Percentiles rank a stretch among this genome's conserved stretches.
phyloP scores from a whole-genome alignment of 2,113 vertebrate species.

The Arothron firmamentum region DNA sequence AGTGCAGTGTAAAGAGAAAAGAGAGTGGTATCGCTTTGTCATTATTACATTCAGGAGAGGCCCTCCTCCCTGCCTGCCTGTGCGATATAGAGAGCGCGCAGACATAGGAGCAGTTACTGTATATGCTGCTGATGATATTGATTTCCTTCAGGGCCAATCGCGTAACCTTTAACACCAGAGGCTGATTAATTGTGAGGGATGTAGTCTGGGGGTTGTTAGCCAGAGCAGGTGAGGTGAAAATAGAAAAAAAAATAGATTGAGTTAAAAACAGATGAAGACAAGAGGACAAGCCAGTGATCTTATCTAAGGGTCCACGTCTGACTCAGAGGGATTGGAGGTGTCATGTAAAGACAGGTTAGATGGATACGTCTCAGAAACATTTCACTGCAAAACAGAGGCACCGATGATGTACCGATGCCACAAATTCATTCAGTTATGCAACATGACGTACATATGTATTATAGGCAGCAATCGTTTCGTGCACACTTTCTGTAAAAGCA shows the following conservation, averaged over 20 bases:
- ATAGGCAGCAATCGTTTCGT: constrained; percentile 24
- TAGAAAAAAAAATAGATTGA: constrained; percentile 33
- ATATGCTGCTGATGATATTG: constrained; percentile 54
- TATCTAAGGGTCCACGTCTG: constrained; percentile 30
- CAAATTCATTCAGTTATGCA: constrained; percentile 9
- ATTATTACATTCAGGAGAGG: constrained; percentile 11
- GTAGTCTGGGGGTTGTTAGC: constrained; percentile 29
- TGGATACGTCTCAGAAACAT: constrained; percentile 35
- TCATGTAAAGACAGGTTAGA: constrained; percentile 24
- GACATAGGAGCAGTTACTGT: constrained; percentile 34
- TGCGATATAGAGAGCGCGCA: constrained; percentile 38
- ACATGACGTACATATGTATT: not conserved
- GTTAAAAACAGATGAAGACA: constrained; percentile 34
- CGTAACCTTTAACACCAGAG: constrained; percentile 66
- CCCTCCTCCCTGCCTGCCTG: constrained; percentile 7
- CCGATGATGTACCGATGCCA: constrained; percentile 16
- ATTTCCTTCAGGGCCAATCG: constrained; percentile 72
- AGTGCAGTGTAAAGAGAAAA: constrained; percentile 2
- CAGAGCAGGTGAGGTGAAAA: constrained; percentile 14
- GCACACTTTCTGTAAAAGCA: constrained; percentile 5
- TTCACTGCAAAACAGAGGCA: constrained; percentile 19
- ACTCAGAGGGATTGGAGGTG: constrained; percentile 42
- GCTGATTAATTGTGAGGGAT: constrained; percentile 58
- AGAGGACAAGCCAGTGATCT: constrained; percentile 28
- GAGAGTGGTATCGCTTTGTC: not conserved